Base-by-base conservation (phyloP, 64 coral and sea anemone species). In the Porites lutea region DNA sequence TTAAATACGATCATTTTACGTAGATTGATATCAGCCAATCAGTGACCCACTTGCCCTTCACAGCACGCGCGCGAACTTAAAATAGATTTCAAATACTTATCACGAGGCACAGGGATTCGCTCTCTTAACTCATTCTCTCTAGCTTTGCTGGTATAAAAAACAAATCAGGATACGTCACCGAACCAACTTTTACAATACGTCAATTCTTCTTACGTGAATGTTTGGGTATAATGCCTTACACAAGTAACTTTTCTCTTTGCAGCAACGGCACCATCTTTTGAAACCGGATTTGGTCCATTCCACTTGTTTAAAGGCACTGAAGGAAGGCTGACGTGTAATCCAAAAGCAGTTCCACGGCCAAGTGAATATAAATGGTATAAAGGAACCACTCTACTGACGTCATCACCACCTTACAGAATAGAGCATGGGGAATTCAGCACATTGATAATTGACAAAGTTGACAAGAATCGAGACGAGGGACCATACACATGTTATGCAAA, bases 241-340 rank as follows among this genome's bases (percentile, higher is more conserved):
- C 27, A 37, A 0, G 27, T 0, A 48, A 12, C 21, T 77, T 59
- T 79, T 72, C 9, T 71, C 45, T 58, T 80, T 81, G 3, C 52
- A 90, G 88, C 63, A 13, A 44, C 18, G 5, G 11, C 59, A 53
- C 88, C 77, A 54, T 64, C 52, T 2, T 80, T 90, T 22, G 7
- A 61, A 13, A 75, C 49, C n/a, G 73, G 73, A 0, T 90, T 90
- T 82, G 88, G 88, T 6, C 88, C 88, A 27, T 90, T 90, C 64
- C 81, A 82, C 64, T 2, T 90, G 2, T 90, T 90, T 48, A 50
- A 78, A 27, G 77, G 15, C 13, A 90, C 60, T 16, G 53, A 71
- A 46, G 88, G 52, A 53, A 13, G 8, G 11, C 12, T 90, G 5
- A 49, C 50, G 21, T 90, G 88, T 54, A 47, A 69, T 45, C 79